Conservation (phyloP, 2,888 invertebrate genomes). For the Alviniconcha strummeri region DNA sequence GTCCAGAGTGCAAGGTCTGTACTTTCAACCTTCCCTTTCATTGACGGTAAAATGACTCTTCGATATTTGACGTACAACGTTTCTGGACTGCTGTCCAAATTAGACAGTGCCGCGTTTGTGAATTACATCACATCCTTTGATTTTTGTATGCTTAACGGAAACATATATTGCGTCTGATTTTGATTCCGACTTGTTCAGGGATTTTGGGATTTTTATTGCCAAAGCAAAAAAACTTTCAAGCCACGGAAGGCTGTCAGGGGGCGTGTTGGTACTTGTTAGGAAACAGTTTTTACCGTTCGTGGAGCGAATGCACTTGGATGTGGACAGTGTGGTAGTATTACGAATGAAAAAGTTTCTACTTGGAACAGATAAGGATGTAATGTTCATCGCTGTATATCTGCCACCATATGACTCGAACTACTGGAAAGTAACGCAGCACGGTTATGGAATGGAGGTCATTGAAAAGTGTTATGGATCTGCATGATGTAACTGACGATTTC, state of each 20-base stretch:
- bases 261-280: background rate
- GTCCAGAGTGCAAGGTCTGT: no score
- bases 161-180: background rate
- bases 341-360: background rate
- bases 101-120: background rate
- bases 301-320: background rate
- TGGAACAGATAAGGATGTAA: background rate
- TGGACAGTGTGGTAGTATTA: no score
- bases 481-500: background rate
- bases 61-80: background rate
- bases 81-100: background rate
- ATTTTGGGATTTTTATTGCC: background rate
- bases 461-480: background rate
- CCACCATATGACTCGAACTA: background rate
- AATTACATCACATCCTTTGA: background rate
- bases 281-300: background rate
- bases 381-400: background rate
- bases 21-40: no score
- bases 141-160: conserved; percentile 4
- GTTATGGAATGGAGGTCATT: background rate
- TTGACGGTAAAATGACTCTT: no score
- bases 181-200: background rate
- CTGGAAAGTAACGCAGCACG: background rate
- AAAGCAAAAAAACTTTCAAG: background rate
- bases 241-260: background rate